These are phyloP conservation scores for Alviniconcha strummeri DNA, from an alignment of 2,888 invertebrate genomes.

Conservation along the genomic window DNA sequence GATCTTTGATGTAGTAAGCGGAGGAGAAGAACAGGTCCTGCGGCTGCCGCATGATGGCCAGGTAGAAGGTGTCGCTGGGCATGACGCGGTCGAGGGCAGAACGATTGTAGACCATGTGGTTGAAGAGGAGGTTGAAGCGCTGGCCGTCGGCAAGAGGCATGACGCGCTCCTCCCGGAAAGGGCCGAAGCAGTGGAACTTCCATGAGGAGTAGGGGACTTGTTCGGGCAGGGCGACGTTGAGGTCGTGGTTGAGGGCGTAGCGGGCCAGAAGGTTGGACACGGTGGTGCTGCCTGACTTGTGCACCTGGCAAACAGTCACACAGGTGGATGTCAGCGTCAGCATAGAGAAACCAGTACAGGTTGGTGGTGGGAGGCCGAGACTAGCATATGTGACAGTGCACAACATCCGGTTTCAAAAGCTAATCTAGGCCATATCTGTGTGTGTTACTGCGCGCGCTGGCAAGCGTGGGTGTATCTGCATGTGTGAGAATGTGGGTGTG, in stretches of 20 bases:
- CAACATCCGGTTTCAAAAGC: too few relatives aligned
- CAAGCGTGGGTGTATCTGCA: too few relatives aligned
- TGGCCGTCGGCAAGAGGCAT: not conserved
- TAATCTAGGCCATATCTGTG: too few relatives aligned
- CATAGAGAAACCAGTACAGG: too few relatives aligned
- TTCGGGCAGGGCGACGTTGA: conserved; percentile 55
- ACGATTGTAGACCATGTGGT: conserved; percentile 54
- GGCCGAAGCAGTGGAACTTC: conserved; percentile 27
- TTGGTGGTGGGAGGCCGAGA: too few relatives aligned
- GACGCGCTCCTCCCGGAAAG: not conserved
- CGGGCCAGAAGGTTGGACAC: conserved; percentile 55
- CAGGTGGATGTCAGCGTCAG: too few relatives aligned
- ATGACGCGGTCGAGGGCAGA: conserved; percentile 45
- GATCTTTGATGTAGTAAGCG: conserved; percentile 43
- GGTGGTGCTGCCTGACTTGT: conserved; percentile 59
- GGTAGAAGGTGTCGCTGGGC: conserved; percentile 44
- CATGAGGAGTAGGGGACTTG: too few relatives aligned
- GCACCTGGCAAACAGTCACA: too few relatives aligned
- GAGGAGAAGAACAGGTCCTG: conserved; percentile 51
- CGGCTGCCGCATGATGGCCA: conserved; percentile 53
- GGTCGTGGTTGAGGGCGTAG: conserved; percentile 44
- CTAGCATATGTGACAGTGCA: too few relatives aligned
- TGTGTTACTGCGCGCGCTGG: too few relatives aligned
- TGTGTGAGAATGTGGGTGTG: too few relatives aligned
- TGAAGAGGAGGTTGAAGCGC: conserved; percentile 42